phyloP scores from a whole-genome alignment of 2,888 invertebrate genomes.

The Harpalus rufipes region DNA sequence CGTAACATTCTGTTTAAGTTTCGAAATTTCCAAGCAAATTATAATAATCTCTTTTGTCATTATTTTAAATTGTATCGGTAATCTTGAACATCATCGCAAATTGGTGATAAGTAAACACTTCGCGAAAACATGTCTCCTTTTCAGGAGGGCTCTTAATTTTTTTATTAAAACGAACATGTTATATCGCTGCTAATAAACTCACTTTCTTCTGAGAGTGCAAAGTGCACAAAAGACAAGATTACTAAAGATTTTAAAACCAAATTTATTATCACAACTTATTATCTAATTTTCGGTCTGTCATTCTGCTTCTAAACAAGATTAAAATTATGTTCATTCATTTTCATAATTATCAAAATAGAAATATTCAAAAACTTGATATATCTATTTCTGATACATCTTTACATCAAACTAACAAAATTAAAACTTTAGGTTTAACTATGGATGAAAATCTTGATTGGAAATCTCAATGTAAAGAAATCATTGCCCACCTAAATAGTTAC shows the following conservation, averaged over 20 bases:
- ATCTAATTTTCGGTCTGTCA: too few species aligned
- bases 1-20: conserved; percentile 20
- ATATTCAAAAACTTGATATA: too few species aligned
- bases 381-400: too few species aligned
- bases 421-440: too few species aligned
- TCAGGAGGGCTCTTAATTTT: neutral
- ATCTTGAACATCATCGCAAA: conserved; percentile 26
- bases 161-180: conserved; percentile 31
- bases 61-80: conserved; percentile 50
- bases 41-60: conserved; percentile 51
- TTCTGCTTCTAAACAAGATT: too few species aligned
- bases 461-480: too few species aligned
- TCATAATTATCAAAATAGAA: too few species aligned
- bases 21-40: conserved; percentile 26
- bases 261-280: too few species aligned
- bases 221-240: neutral
- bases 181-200: conserved; percentile 13
- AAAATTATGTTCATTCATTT: too few species aligned
- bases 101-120: conserved; percentile 49
- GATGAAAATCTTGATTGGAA: too few species aligned
- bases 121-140: conserved; percentile 13
- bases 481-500: too few species aligned
- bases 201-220: neutral
- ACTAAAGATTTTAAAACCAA: neutral
- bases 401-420: too few species aligned